Evolutionary conservation across 2,888 invertebrate species (phyloP), one percentile per base, ranked within the genome.

Genomic region (Watsonalla binaria): DNA sequence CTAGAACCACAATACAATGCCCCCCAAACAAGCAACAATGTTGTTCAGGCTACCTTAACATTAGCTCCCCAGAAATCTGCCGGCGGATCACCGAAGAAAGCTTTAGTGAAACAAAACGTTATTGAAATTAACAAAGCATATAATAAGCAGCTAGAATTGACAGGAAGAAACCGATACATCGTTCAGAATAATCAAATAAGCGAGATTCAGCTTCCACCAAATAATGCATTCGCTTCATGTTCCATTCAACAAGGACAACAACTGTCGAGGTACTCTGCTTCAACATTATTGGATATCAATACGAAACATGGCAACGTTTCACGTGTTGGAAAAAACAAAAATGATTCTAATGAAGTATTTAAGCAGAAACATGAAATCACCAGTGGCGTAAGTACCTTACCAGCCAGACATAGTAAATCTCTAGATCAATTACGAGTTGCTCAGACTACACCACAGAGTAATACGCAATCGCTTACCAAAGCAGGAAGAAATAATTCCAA

Each of bases 351-450:
- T 55, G 84, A 86, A 71, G 77, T 75, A 2, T 78, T 84, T 54
- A 78, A 73, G 45, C 84, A 84, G 59, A 86, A 86, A 72, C 85
- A 83, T 66, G 84, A 85, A 78, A 82, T 89, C 45, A 82, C 80
- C 9, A 89, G 86, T 58, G 92, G 91, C 39, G 87, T 91, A 8
- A 92, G 89, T 47, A 92, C 92, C 0, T 74, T 94, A 47, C 94
- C 94, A 0, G 93, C 95, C 0, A 90, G 96, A 54, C 96, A 96
- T 72, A 96, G 96, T 78, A 96, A 96, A 77, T 96, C 96, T 1
- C 81, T 96, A 61, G 96, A 96, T 80, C 96, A 96, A 66, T 81
- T 96, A 49, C 93, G 94, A 65, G 90, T 94, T 7, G 90, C 92
- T 47, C 85, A 90, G 74, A 80, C 86, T 75, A 70, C 80, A 37